phyloP scores from a whole-genome alignment of 53 echinoderm and acorn worm species.

The Echinarachnius parma region DNA sequence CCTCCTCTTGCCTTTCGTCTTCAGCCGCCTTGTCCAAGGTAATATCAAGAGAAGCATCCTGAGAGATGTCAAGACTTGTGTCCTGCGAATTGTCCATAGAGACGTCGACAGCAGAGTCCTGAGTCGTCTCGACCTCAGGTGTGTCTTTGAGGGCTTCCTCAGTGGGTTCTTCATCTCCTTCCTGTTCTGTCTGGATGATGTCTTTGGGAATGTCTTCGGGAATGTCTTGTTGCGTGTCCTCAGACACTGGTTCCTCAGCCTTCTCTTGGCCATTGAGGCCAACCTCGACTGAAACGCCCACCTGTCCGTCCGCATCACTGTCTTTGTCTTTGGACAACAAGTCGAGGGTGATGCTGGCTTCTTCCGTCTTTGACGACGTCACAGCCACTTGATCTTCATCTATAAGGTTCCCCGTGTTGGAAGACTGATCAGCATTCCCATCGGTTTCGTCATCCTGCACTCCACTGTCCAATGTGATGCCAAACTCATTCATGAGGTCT shows the following conservation, averaged over 20 bases:
- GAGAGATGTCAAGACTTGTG: constrained; percentile 19
- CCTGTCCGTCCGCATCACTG: neutral
- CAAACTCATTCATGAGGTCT: constrained; percentile 35
- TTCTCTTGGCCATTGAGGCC: neutral
- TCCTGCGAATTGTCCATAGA: constrained; percentile 23
- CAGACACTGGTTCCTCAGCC: neutral
- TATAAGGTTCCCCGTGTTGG: neutral
- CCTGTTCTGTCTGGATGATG: too few relatives aligned
- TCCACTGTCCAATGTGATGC: constrained; percentile 18
- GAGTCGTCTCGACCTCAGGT: constrained; percentile 4
- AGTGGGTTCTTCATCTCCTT: neutral
- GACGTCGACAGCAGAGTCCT: constrained; percentile 39
- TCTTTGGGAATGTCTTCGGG: constrained; percentile 13
- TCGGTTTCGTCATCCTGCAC: constrained; percentile 5
- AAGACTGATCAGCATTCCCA: neutral
- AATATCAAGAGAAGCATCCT: constrained; percentile 17
- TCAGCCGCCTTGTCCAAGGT: constrained; percentile 10
- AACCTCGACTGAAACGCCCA: constrained; percentile 5
- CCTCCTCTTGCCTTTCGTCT: neutral
- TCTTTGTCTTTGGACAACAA: constrained; percentile 5
- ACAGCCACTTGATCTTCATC: constrained; percentile 29
- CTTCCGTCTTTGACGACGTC: constrained; percentile 16
- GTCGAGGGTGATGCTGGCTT: constrained; percentile 26
- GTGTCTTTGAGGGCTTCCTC: constrained; percentile 35
- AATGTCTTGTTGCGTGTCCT: neutral